phyloP scores from a whole-genome alignment of 2,888 invertebrate genomes.

The Tenodera sinensis region DNA sequence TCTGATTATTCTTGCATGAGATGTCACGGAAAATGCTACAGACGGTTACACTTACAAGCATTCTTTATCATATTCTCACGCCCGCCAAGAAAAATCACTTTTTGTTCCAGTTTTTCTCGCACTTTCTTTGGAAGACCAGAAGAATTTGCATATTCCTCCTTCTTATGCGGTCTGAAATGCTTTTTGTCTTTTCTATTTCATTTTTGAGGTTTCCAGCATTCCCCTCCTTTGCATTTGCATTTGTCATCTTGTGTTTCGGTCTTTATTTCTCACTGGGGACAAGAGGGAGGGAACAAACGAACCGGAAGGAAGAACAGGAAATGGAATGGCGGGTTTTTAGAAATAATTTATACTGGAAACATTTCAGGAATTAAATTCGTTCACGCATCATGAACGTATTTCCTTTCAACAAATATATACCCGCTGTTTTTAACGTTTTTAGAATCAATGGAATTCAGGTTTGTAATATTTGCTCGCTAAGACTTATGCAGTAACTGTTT shows the following conservation, averaged over 20 bases:
- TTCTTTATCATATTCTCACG: background rate
- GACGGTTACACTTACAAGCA: background rate
- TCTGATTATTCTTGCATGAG: background rate
- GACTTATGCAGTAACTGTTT: too few species aligned
- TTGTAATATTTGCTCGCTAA: too few species aligned
- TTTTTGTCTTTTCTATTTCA: background rate
- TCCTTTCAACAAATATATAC: background rate
- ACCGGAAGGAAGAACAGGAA: background rate
- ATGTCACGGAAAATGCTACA: background rate
- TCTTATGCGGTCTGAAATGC: background rate
- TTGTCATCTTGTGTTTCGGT: background rate
- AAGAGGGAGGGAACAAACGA: background rate
- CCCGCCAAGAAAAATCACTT: background rate
- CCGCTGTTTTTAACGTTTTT: background rate
- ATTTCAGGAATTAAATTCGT: background rate
- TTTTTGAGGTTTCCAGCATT: background rate
- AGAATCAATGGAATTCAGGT: too few species aligned
- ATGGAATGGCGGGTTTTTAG: background rate
- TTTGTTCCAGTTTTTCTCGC: background rate
- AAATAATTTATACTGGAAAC: background rate
- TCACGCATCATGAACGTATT: background rate
- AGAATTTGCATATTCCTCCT: background rate
- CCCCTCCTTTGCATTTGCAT: background rate
- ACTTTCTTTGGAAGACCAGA: background rate
- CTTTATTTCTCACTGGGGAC: background rate